Percentiles rank a stretch among this genome's conserved stretches.
phyloP scores from a whole-genome alignment of 2,797 vertebrate genomes.

The Sciurus vulgaris region DNA sequence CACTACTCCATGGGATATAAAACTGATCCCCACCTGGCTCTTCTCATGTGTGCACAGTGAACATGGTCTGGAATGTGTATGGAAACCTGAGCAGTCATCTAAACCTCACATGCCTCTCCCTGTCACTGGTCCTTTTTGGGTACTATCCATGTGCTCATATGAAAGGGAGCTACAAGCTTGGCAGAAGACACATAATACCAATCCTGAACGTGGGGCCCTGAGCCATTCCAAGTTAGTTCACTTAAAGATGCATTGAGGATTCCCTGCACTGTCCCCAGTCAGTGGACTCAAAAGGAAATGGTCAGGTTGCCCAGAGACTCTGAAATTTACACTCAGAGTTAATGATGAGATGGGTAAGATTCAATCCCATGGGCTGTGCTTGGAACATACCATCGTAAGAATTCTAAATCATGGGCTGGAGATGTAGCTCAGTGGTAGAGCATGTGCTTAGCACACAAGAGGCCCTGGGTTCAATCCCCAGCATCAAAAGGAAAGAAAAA shows the following conservation, averaged over 20 bases:
- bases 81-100: neutral
- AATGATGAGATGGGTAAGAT: neutral
- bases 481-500: too few relatives aligned
- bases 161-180: neutral
- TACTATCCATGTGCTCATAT: neutral
- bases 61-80: neutral
- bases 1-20: neutral
- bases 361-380: neutral
- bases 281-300: conserved; percentile 1
- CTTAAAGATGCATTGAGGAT: neutral
- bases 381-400: neutral
- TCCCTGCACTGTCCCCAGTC: neutral
- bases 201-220: conserved; percentile 5
- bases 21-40: neutral
- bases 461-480: neutral
- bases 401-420: neutral
- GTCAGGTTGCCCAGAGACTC: neutral
- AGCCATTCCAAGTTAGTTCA: neutral
- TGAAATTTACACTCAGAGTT: neutral
- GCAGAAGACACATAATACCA: neutral
- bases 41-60: neutral
- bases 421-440: neutral
- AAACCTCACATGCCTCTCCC: neutral
- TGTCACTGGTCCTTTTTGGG: neutral
- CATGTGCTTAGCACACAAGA: neutral